Base-by-base conservation (phyloP, 2,888 invertebrate genomes). In the Pachymerium ferrugineum region DNA sequence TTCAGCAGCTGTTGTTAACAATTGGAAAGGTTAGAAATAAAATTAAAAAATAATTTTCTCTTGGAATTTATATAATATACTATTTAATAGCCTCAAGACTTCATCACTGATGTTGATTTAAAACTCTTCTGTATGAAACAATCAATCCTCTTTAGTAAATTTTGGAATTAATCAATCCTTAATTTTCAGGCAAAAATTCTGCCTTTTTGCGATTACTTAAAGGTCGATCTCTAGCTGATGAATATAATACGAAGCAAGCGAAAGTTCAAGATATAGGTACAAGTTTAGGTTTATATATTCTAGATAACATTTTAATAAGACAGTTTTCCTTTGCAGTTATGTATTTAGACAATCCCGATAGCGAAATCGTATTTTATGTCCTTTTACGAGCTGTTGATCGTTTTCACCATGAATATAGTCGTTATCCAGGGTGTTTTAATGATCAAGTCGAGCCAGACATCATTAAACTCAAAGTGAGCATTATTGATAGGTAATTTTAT, bases 371-470 rank as follows among this genome's bases (percentile, higher is more conserved):
- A 74, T 93, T 93, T 81, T 96, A 97, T 81, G 89, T 97, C 10
- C 88, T 97, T 76, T 83, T 98, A 33, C 85, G 97, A 79, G 95
- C 95, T n/a, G 88, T 92, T 25, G 96, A 97, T 80, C 88, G 90
- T 77, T 99, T 98, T 83, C 88, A 89, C 75, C 87, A 89, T 2
- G 94, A 96, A 81, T 94, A 92, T 81, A 92, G 93, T 79, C 87
- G 92, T 74, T 93, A 91, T 81, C 97, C 97, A 0, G 97, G 97
- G 5, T 92, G 92, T 80, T 89, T 89, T 83, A 89, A 88, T 78
- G 88, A 89, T 80, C 88, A 93, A 80, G 90, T 94, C 22, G 97
- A 97, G 83, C 89, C 92, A 35, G 97, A 97, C 81, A 92, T 94
- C 77, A 87, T 90, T 0, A 90, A 92, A 80, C 84, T 97, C 8